Evolutionary conservation across 2,113 vertebrate species (phyloP).

Genomic region (Lampris incognitus): DNA sequence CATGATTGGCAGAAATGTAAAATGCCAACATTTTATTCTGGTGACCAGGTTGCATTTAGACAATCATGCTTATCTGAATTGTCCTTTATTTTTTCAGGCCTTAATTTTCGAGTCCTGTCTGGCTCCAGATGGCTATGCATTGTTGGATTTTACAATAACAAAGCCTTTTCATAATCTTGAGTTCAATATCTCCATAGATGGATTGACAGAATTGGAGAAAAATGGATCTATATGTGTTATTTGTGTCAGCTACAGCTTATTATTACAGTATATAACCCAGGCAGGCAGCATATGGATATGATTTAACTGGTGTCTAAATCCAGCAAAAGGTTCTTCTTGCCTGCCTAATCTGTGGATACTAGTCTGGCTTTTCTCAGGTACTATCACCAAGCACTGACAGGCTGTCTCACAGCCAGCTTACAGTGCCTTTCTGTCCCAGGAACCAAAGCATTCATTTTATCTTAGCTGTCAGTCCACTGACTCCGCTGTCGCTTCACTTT

Average conservation of each 20-base stretch:
- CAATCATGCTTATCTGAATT: constrained; percentile 50
- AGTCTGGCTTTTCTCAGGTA: constrained; percentile 49
- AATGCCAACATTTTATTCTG: too few species aligned
- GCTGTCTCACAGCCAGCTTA: constrained; percentile 66
- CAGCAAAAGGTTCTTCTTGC: constrained; percentile 61
- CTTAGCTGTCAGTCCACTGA: constrained; percentile 66
- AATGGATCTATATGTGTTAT: constrained; percentile 28
- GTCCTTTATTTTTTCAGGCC: constrained; percentile 58
- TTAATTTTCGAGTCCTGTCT: constrained; percentile 49
- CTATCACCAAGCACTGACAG: constrained; percentile 70
- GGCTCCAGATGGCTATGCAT: constrained; percentile 32
- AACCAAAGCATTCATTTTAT: constrained; percentile 75
- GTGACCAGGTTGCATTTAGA: background rate
- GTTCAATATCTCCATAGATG: constrained; percentile 21
- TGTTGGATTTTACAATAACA: constrained; percentile 55
- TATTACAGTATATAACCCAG: constrained; percentile 37
- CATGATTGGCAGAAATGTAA: too few species aligned
- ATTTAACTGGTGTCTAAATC: constrained; percentile 50
- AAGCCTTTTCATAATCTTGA: constrained; percentile 25
- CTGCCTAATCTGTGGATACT: constrained; percentile 48
- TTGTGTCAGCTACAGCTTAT: constrained; percentile 32
- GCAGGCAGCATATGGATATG: constrained; percentile 50
- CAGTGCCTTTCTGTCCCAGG: constrained; percentile 64
- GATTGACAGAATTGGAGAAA: constrained; percentile 38
- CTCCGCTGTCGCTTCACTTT: constrained; percentile 54